Evolutionary conservation across 2,888 invertebrate genomes (phyloP).

Genomic region (Hemaris fuciformis): DNA sequence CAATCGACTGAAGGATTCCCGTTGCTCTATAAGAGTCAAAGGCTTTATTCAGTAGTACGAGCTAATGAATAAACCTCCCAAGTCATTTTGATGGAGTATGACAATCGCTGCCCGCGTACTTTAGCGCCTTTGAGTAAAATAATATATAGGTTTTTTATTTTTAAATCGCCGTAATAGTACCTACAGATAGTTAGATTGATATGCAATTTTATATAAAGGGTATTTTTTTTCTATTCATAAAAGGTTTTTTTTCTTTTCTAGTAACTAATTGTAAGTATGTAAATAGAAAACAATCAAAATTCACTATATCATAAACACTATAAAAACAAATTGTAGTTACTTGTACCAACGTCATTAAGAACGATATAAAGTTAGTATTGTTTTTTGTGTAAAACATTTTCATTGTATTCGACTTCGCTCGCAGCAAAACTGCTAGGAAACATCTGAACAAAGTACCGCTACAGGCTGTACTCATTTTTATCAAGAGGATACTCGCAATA

Average conservation of each 20-base stretch:
- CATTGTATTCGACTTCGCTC: not conserved
- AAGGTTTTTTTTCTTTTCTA: no score
- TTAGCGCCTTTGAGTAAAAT: no score
- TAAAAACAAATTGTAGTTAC: not conserved
- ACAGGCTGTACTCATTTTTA: not conserved
- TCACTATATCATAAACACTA: no score
- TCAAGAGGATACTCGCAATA: not conserved
- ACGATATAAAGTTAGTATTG: not conserved
- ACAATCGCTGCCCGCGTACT: no score
- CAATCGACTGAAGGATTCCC: not conserved
- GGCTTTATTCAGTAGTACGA: not conserved
- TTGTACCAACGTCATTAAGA: not conserved
- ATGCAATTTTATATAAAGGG: no score
- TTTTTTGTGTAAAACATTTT: not conserved
- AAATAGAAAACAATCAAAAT: no score
- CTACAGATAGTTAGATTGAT: no score
- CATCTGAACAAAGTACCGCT: not conserved
- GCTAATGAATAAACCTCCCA: not conserved
- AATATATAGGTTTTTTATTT: no score
- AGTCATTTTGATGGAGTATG: no score
- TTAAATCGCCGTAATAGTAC: no score
- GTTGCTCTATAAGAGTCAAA: not conserved
- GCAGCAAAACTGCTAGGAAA: not conserved
- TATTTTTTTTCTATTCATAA: no score
- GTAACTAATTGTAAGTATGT: no score